Evolutionary conservation across 1,140 invertebrate genomes (phyloP).

Genomic region (Branchinecta lynchi): DNA sequence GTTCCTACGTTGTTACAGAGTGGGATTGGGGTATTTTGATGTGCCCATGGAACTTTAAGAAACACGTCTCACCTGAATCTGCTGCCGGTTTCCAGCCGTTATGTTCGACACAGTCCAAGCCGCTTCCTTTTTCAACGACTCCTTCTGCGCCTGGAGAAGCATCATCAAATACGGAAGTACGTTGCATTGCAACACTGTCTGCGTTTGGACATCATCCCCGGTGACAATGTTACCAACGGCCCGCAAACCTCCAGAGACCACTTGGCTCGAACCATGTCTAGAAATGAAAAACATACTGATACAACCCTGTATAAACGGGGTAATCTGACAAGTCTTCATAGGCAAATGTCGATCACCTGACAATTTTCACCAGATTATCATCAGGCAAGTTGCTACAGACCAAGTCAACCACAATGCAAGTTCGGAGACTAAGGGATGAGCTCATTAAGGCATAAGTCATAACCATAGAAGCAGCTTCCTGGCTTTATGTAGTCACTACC

Average conservation of each 20-base stretch:
- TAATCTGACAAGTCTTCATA: no score
- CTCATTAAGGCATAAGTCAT: no score
- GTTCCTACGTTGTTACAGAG: no score
- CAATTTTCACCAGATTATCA: no score
- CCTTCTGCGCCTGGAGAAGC: slow-evolving; percentile 59
- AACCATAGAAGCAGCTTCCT: no score
- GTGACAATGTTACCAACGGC: slow-evolving; percentile 97
- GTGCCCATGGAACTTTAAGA: neutral
- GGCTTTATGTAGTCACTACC: no score
- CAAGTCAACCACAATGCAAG: no score
- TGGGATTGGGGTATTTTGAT: no score
- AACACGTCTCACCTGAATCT: slow-evolving; percentile 53
- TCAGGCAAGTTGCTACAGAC: no score
- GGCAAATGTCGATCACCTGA: no score
- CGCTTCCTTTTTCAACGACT: slow-evolving; percentile 84
- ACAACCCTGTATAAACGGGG: no score
- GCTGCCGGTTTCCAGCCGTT: slow-evolving; percentile 83
- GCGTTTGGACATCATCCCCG: slow-evolving; percentile 91
- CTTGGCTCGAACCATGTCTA: slow-evolving; percentile 73
- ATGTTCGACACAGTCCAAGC: slow-evolving; percentile 99
- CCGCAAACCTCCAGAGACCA: slow-evolving; percentile 83
- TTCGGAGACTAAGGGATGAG: no score
- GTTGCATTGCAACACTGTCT: slow-evolving; percentile 78
- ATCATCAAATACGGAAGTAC: slow-evolving; percentile 70
- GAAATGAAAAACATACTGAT: slow-evolving; percentile 23